phyloP scores from a whole-genome alignment of 2,113 vertebrate species.

The Cairina moschata region DNA sequence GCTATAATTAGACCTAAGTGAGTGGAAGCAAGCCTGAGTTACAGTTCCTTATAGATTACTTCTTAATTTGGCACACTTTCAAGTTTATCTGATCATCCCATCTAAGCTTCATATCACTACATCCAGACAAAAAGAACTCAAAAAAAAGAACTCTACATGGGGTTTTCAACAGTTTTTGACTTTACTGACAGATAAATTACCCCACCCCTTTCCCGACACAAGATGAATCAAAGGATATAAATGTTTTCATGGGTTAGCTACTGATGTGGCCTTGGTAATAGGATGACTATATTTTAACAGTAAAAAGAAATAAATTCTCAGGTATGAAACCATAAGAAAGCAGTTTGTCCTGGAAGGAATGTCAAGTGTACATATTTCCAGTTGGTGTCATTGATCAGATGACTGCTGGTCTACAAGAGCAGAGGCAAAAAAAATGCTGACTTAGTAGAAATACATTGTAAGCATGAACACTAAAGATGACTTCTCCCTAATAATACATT shows the following conservation, averaged over 20 bases:
- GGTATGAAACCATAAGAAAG: background rate
- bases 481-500: background rate
- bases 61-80: constrained; percentile 9
- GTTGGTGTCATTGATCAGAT: background rate
- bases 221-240: background rate
- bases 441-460: background rate
- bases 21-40: constrained; percentile 11
- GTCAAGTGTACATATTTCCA: background rate
- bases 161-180: background rate
- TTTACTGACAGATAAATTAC: background rate
- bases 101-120: background rate
- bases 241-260: background rate
- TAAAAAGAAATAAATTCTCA: background rate
- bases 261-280: background rate
- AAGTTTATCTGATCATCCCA: constrained; percentile 12
- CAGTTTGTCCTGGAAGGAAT: background rate
- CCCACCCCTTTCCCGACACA: background rate
- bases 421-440: background rate
- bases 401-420: background rate
- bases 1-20: constrained; percentile 32
- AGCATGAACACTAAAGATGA: background rate
- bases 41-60: background rate
- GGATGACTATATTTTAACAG: background rate
- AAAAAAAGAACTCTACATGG: background rate
- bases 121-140: background rate